Base-by-base conservation (phyloP, 2,113 vertebrate species). In the Marmota flaviventris region DNA sequence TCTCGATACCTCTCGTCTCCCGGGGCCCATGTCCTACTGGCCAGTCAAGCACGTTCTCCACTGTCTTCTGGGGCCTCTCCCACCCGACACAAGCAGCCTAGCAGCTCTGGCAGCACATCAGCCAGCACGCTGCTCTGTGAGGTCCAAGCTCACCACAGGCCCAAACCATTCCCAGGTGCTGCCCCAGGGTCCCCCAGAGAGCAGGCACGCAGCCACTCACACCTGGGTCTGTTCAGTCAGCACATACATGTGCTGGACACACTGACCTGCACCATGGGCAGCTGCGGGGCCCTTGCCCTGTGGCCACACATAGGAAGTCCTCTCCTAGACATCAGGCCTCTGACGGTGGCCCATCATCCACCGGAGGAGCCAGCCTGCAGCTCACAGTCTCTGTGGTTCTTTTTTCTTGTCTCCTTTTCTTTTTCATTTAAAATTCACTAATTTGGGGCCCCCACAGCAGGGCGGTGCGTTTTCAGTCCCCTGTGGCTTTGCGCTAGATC, bases 311-410 rank as follows among this genome's bases (percentile, higher is more conserved):
- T 17, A 4, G 18, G 67, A 29, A 20, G 18, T 42, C 9, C 4
- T 8, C 29, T 16, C 25, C 63, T 70, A 32, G 5, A 69, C 32
- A 69, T 65, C 8, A 5, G 9, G 1, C 34, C 48, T 13, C 37
- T 1, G 0, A 4, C 1, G 22, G 34, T 53, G 24, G 6, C 3
- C 0, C 0, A 29, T 22, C 32, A 8, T 5, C 5, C 45, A 45
- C 56, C 7, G 20, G 56, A 22, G 56, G 56, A 56, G 18, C 20
- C 5, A 2, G 56, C 56, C 56, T 58, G 56, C 20, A 2, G 56
- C 56, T 58, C 56, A 22, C 56, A 8, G 18, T 22, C 20, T 22
- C 56, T 22, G 20, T 20, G 20, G 2, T 58, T 24, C 56, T 22
- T 58, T 20, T 58, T 22, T 22, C 56, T 58, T 58, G 7, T 20